Conservation (phyloP, 53 echinoderm and acorn worm genomes). For the Crossaster papposus region DNA sequence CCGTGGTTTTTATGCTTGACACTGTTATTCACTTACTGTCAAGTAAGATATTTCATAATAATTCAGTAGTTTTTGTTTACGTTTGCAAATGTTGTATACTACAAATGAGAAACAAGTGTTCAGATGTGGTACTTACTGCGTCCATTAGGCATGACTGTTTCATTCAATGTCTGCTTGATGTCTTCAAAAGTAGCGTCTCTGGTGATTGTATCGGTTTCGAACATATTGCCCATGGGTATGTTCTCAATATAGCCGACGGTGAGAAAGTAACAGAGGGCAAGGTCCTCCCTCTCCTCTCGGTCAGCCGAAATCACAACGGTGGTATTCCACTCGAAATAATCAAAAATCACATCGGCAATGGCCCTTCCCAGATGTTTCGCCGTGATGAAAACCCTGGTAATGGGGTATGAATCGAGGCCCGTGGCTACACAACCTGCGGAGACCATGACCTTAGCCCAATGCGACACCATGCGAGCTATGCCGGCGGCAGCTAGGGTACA, state of each 20-base stretch:
- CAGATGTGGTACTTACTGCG: constrained; percentile 54
- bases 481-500: constrained; percentile 49
- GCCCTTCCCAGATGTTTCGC: not conserved
- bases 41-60: too few species aligned
- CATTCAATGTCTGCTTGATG: not conserved
- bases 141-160: not conserved
- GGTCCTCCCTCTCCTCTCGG: not conserved
- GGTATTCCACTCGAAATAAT: constrained; percentile 37
- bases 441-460: constrained; percentile 35
- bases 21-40: too few species aligned
- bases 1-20: too few species aligned
- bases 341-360: constrained; percentile 11
- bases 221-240: too few species aligned
- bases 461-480: constrained; percentile 21
- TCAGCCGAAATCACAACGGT: constrained; percentile 5
- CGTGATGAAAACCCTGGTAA: constrained; percentile 32
- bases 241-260: constrained; percentile 7
- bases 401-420: constrained; percentile 14
- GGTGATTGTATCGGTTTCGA: too few species aligned
- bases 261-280: constrained; percentile 4
- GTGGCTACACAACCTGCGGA: constrained; percentile 4
- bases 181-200: not conserved
- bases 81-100: too few species aligned
- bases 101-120: too few species aligned
- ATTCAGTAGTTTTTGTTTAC: too few species aligned